phyloP scores from a whole-genome alignment of 2,888 invertebrate genomes.

The Tineola bisselliella region DNA sequence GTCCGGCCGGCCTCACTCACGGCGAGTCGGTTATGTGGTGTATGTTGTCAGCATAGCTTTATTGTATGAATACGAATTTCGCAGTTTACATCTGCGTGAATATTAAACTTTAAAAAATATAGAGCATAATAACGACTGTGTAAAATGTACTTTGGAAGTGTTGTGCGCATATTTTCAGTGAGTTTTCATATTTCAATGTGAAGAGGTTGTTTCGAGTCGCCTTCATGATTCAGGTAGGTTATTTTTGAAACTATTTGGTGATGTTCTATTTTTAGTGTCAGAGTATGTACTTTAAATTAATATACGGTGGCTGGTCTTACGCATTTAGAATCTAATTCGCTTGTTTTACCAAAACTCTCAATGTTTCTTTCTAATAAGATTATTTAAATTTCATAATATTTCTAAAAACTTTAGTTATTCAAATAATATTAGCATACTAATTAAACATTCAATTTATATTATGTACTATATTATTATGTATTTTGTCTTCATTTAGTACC shows the following conservation, averaged over 20 bases:
- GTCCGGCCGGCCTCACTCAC: slow-evolving; percentile 50
- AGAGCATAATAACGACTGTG: background rate
- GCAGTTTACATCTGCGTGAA: background rate
- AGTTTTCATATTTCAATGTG: slow-evolving; percentile 48
- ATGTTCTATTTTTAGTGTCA: background rate
- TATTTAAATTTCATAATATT: too few relatives aligned
- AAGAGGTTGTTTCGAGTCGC: slow-evolving; percentile 35
- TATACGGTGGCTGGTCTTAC: background rate
- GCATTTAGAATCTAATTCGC: background rate
- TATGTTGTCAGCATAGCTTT: slow-evolving; percentile 17
- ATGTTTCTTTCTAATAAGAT: too few relatives aligned
- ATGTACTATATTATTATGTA: too few relatives aligned
- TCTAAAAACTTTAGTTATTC: too few relatives aligned
- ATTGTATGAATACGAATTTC: background rate
- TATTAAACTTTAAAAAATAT: background rate
- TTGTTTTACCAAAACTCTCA: too few relatives aligned
- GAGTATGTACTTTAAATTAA: background rate
- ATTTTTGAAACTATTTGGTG: slow-evolving; percentile 1
- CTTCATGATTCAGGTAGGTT: slow-evolving; percentile 60
- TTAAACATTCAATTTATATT: too few relatives aligned
- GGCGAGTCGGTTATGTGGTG: slow-evolving; percentile 56
- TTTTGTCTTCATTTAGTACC: too few relatives aligned
- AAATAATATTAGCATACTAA: too few relatives aligned
- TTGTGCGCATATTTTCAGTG: slow-evolving; percentile 44
- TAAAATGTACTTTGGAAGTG: slow-evolving; percentile 55